Percentiles rank a stretch among this genome's conserved stretches.
These are phyloP conservation scores for Telenomus remus DNA, from an alignment of 1,140 invertebrate species.

Conservation along the genomic window DNA sequence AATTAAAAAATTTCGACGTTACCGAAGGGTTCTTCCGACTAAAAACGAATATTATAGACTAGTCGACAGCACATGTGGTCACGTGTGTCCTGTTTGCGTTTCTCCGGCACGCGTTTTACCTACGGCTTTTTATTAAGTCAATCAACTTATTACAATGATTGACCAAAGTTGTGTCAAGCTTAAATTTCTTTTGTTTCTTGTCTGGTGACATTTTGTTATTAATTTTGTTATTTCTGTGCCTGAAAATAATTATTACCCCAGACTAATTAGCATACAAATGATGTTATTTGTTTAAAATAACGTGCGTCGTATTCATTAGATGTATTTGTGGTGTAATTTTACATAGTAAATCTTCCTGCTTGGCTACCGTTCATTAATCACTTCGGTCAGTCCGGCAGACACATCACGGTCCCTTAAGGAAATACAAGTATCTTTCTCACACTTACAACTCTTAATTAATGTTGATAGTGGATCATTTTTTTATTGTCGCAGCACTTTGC, in stretches of 20 bases:
- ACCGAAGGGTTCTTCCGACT: constrained; percentile 34
- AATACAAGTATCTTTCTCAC: constrained; percentile 47
- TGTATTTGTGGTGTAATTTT: constrained; percentile 2
- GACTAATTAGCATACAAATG: constrained; percentile 17
- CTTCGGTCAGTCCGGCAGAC: constrained; percentile 11
- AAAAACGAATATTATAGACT: constrained; percentile 37
- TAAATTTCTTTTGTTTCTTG: too few relatives aligned
- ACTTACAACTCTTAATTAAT: constrained; percentile 45
- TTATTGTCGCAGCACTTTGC: constrained; percentile 20
- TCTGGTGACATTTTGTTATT: too few relatives aligned
- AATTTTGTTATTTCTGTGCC: too few relatives aligned
- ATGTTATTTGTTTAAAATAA: constrained; percentile 15
- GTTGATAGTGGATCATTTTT: constrained; percentile 34
- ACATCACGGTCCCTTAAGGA: constrained; percentile 24
- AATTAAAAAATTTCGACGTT: constrained; percentile 33
- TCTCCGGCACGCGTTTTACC: constrained; percentile 23
- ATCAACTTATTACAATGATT: too few relatives aligned
- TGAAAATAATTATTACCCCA: not conserved
- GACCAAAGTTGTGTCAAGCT: too few relatives aligned
- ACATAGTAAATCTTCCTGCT: constrained; percentile 13
- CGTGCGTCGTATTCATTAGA: not conserved
- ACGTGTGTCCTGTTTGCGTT: constrained; percentile 29
- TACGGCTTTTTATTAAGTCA: not conserved
- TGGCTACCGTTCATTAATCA: constrained; percentile 24
- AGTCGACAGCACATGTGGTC: constrained; percentile 35